Conservation (phyloP, 92 coral and sea anemone species). For the Hydrozoanthus gracilis region DNA sequence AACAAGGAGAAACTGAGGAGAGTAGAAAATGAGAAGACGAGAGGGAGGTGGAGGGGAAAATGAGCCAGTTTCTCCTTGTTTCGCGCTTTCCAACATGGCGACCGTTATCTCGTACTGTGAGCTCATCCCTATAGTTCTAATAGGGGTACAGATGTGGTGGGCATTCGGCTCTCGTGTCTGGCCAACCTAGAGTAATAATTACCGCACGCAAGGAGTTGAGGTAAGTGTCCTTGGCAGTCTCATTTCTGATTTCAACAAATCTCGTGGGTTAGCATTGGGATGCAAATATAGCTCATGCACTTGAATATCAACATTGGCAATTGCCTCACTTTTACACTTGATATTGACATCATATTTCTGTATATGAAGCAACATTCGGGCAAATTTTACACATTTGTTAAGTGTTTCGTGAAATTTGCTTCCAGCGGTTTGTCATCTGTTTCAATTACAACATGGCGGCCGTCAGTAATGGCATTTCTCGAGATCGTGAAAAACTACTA, state of each 20-base stretch:
- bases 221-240: conserved; percentile 57
- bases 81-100: no score
- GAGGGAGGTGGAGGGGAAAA: no score
- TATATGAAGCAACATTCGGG: conserved; percentile 25
- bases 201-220: conserved; percentile 57
- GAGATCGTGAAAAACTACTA: conserved; percentile 68
- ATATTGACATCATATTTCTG: conserved; percentile 62
- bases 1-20: no score
- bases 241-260: conserved; percentile 53
- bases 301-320: conserved; percentile 63
- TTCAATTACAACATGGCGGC: conserved; percentile 63
- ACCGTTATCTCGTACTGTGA: conserved; percentile 55
- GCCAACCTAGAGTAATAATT: conserved; percentile 73
- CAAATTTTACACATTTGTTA: conserved; percentile 13
- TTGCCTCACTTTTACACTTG: conserved; percentile 66
- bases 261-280: conserved; percentile 72
- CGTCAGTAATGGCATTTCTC: conserved; percentile 72
- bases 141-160: conserved; percentile 60
- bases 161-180: conserved; percentile 69
- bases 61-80: no score
- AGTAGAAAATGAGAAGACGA: no score
- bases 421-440: conserved; percentile 76
- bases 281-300: conserved; percentile 74
- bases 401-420: conserved; percentile 51
- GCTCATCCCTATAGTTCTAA: conserved; percentile 67